A percentile compares a stretch with the other conserved stretches of the same genome.
phyloP scores from a whole-genome alignment of 2,797 vertebrate genomes.

The Sebastes matsubarae region DNA sequence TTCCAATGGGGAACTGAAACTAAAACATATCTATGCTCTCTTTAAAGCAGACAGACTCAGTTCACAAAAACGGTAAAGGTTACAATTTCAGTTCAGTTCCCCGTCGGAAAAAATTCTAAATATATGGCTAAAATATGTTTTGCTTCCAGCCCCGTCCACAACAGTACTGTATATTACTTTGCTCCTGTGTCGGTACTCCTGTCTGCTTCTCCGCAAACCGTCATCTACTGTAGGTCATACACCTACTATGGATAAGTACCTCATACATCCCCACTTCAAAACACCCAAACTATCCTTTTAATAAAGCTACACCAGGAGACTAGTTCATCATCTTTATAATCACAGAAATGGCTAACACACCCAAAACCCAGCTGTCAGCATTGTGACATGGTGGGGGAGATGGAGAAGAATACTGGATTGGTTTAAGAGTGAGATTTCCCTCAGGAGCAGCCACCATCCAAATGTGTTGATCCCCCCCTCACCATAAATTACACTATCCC shows the following conservation, averaged over 20 bases:
- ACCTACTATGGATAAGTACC: neutral
- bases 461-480: slow-evolving; percentile 74
- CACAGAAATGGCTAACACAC: slow-evolving; percentile 19
- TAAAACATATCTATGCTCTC: neutral
- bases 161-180: neutral
- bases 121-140: neutral
- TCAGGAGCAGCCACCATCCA: slow-evolving; percentile 76
- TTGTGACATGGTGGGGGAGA: slow-evolving; percentile 36
- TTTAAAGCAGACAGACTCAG: neutral
- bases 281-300: neutral
- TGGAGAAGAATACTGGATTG: slow-evolving; percentile 68
- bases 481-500: slow-evolving; percentile 82
- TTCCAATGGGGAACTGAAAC: neutral
- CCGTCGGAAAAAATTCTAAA: neutral
- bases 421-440: slow-evolving; percentile 81
- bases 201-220: neutral
- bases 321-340: slow-evolving; percentile 28
- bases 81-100: neutral
- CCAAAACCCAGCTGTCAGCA: slow-evolving; percentile 29
- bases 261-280: neutral
- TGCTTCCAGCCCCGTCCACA: neutral
- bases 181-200: neutral
- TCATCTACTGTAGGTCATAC: neutral
- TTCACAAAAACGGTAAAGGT: neutral
- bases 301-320: slow-evolving; percentile 4